These are phyloP conservation scores for Heterotis niloticus DNA, from an alignment of 2,113 vertebrate species.

Conservation along the genomic window DNA sequence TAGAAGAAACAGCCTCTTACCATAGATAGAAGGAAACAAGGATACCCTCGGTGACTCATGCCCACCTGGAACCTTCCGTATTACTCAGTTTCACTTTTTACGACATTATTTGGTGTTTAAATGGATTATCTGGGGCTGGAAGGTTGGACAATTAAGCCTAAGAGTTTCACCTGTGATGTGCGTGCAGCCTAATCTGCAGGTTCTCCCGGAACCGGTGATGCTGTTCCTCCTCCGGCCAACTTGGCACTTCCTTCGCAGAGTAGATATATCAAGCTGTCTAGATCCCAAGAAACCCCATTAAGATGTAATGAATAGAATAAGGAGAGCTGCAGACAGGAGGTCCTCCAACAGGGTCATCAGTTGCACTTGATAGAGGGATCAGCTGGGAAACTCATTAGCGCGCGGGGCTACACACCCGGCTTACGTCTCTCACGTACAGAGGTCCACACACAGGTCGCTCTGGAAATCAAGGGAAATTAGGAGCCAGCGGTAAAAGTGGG, in stretches of 20 bases:
- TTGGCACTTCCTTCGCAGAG: slow-evolving; percentile 5
- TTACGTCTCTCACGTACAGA: background rate
- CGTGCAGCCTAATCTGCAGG: background rate
- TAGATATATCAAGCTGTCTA: slow-evolving; percentile 20
- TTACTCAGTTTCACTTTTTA: too few species aligned
- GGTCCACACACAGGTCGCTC: background rate
- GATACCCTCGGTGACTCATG: too few species aligned
- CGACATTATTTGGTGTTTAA: too few species aligned
- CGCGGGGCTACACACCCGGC: background rate
- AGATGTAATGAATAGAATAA: slow-evolving; percentile 27
- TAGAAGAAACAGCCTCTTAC: too few species aligned
- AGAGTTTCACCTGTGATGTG: background rate
- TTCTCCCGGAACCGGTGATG: background rate
- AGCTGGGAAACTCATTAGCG: slow-evolving; percentile 24
- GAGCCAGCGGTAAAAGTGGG: background rate
- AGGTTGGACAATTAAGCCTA: background rate
- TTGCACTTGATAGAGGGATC: slow-evolving; percentile 12
- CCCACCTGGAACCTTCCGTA: too few species aligned
- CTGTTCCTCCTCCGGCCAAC: background rate
- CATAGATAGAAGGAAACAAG: too few species aligned
- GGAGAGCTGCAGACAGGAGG: background rate
- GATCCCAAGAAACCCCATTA: slow-evolving; percentile 25
- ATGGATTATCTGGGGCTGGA: background rate
- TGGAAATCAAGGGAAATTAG: background rate
- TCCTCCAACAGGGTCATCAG: slow-evolving; percentile 15